Conservation (phyloP, 2,797 vertebrate species). For the Carcharodon carcharias region DNA sequence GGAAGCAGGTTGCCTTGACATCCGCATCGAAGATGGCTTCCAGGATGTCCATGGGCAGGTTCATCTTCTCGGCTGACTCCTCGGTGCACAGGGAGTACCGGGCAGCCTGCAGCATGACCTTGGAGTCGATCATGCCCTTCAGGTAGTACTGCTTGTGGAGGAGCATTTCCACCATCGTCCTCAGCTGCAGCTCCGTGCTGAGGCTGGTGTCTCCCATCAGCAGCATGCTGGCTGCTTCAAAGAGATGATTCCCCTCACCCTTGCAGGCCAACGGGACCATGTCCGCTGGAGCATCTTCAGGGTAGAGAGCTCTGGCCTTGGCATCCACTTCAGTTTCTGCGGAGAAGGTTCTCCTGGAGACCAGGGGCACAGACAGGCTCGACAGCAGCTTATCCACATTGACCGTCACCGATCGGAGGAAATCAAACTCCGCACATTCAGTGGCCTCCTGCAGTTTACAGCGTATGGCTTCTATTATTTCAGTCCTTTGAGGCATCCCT, state of each 20-base stretch:
- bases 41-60: conserved; percentile 70
- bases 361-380: conserved; percentile 66
- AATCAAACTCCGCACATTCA: conserved; percentile 70
- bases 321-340: conserved; percentile 73
- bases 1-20: conserved; percentile 88
- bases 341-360: conserved; percentile 60
- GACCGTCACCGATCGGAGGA: conserved; percentile 64
- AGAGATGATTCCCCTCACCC: conserved; percentile 81
- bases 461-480: conserved; percentile 75
- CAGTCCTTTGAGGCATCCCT: conserved; percentile 80
- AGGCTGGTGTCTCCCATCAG: conserved; percentile 72
- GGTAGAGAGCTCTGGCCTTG: conserved; percentile 73
- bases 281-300: conserved; percentile 72
- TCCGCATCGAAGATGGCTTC: conserved; percentile 93
- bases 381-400: conserved; percentile 69
- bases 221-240: conserved; percentile 80
- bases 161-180: conserved; percentile 91
- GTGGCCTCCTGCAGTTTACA: conserved; percentile 84
- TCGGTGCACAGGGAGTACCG: conserved; percentile 84
- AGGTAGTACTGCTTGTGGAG: conserved; percentile 86
- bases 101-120: conserved; percentile 92
- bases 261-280: conserved; percentile 78
- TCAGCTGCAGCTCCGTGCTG: conserved; percentile 84
- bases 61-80: conserved; percentile 82
- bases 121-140: conserved; percentile 90